Percentiles rank a stretch among this genome's conserved stretches.
Conservation (phyloP, 2,797 vertebrate genomes). For the Octomys mimax region DNA sequence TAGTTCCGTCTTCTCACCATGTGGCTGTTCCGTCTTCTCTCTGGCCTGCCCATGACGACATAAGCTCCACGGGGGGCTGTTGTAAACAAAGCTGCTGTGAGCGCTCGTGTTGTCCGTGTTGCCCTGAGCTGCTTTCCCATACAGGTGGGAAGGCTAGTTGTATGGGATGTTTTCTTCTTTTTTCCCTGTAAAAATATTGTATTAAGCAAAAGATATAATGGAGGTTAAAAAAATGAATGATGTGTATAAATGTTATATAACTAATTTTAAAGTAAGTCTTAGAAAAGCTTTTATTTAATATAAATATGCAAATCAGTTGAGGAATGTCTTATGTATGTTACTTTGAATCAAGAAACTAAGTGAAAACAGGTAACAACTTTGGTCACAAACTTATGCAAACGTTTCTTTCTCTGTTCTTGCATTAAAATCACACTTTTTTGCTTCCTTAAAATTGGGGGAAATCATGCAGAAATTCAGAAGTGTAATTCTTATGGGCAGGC, state of each 20-base stretch:
- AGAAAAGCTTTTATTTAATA: not conserved
- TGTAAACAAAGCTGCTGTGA: not conserved
- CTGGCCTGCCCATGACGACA: accelerated
- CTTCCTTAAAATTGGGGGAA: not conserved
- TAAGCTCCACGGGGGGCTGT: accelerated
- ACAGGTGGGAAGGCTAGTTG: not conserved
- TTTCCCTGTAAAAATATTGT: not conserved
- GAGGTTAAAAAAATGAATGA: not conserved
- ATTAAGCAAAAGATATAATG: not conserved
- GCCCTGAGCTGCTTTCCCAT: not conserved
- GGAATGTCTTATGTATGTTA: not conserved
- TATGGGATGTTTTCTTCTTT: not conserved
- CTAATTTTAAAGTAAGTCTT: not conserved
- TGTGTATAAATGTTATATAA: too few species aligned
- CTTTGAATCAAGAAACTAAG: not conserved
- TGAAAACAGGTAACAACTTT: not conserved
- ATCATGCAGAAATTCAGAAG: not conserved
- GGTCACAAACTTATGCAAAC: not conserved
- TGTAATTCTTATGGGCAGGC: not conserved
- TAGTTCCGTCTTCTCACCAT: too few species aligned
- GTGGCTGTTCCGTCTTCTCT: accelerated
- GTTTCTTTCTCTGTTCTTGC: not conserved
- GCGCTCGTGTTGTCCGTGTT: not conserved
- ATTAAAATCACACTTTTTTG: not conserved
- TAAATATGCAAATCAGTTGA: not conserved